Base-by-base conservation (phyloP, 2,888 invertebrate genomes). In the Drosophila antonietae region DNA sequence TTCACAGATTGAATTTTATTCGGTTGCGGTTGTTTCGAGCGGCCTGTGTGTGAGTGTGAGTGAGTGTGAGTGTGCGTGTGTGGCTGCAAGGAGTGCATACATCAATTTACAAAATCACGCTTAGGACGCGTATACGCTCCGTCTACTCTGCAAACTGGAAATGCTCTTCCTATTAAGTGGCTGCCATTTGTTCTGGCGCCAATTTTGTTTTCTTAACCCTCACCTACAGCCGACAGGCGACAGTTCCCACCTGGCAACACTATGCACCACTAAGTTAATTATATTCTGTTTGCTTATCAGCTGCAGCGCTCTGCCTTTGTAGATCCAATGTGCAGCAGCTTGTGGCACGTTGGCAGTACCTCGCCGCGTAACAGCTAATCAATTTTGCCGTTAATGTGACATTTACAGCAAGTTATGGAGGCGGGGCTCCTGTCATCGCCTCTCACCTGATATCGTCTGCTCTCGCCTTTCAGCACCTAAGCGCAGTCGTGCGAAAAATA, bases 1-100 rank as follows among this genome's bases (percentile, higher is more conserved):
- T 82, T 77, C 78, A 74, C 75, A 82, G 83, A 88, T 88, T 89
- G 80, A 88, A 82, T 88, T 88, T 86, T 78, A 88, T 88, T 83
- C 74, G 79, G 75, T 71, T 88, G 84, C 70, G 81, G 81, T 77
- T 85, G 65, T 83, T 79, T 83, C 73, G 9, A 67, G 46, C 71
- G 44, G 52, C 49, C 35, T 59, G 18, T 18, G 47, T 53, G 43
- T 12, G 14, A 12, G 52, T 23, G 53, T 7, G 43, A 10, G 43
- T 12, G 14, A 12, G 52, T 23, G 53, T 7, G 43, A 10, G 52
- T 3, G 39, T n/a, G 52, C 12, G 52, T 33, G 57, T 46, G 35
- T 7, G 44, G 18, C n/a, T 56, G 35, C 15, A 5, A 33, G 51
- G 15, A 73, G 75, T 80, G 69, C 67, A 77, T 83, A 68, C 80